phyloP scores from a whole-genome alignment of 2,888 invertebrate species.

The Cancer borealis region DNA sequence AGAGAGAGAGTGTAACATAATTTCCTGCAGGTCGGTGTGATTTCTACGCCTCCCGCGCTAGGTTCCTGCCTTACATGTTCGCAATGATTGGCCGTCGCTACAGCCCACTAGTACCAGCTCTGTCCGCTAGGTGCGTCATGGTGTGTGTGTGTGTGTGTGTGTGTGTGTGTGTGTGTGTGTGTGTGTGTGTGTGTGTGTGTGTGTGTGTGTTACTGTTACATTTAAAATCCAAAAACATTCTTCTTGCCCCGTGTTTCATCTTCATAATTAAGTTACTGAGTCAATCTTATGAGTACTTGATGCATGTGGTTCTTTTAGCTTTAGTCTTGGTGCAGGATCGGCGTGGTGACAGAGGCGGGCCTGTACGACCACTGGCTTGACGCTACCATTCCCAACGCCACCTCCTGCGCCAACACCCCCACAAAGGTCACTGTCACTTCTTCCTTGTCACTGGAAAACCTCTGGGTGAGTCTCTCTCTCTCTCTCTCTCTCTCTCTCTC shows the following conservation, averaged over 20 bases:
- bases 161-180: too few relatives aligned
- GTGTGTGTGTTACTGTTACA: too few relatives aligned
- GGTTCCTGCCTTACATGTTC: background rate
- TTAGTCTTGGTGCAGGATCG: background rate
- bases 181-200: too few relatives aligned
- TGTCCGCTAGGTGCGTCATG: background rate
- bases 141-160: too few relatives aligned
- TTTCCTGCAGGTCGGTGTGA: background rate
- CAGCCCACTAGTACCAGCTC: background rate
- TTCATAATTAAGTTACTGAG: too few relatives aligned
- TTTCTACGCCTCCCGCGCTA: slow-evolving; percentile 2
- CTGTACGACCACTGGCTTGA: slow-evolving; percentile 3
- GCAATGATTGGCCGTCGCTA: background rate
- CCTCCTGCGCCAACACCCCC: background rate
- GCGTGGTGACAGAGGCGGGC: background rate
- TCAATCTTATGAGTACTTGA: too few relatives aligned
- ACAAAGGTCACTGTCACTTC: background rate
- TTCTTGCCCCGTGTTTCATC: too few relatives aligned
- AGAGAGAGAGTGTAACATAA: too few relatives aligned
- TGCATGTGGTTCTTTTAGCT: too few relatives aligned
- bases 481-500: background rate
- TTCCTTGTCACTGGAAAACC: background rate
- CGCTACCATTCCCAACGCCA: background rate
- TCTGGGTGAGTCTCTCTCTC: background rate
- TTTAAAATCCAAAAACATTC: too few relatives aligned